Evolutionary conservation across 2,113 vertebrate genomes (phyloP).

Genomic region (Labrus mixtus): DNA sequence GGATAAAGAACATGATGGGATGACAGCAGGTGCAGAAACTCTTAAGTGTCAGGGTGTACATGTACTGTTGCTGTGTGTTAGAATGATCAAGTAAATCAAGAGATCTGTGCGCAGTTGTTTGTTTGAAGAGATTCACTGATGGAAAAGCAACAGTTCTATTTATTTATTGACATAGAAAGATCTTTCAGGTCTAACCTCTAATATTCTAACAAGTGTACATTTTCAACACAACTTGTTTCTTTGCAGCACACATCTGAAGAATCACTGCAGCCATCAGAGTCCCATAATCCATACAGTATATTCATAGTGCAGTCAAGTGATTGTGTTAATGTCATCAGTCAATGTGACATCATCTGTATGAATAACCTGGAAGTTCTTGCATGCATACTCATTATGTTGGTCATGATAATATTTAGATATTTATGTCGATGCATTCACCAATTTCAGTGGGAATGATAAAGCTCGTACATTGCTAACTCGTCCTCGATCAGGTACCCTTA

Average conservation of each 20-base stretch:
- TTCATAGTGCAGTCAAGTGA: not conserved
- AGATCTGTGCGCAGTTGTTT: too few relatives aligned
- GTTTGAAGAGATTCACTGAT: not conserved
- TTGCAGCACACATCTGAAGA: not conserved
- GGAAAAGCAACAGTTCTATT: too few relatives aligned
- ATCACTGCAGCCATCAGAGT: not conserved
- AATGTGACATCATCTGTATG: conserved; percentile 10
- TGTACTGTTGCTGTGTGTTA: not conserved
- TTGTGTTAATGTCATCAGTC: not conserved
- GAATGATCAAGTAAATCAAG: not conserved
- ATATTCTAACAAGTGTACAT: not conserved
- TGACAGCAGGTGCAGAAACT: not conserved
- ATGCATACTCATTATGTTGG: not conserved
- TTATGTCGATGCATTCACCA: not conserved
- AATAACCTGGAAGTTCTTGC: conserved; percentile 2
- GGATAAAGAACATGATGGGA: conserved; percentile 12
- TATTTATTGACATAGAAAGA: too few relatives aligned
- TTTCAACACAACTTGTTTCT: not conserved
- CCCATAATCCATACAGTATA: conserved; percentile 12
- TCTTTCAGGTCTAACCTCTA: not conserved
- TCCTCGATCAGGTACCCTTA: not conserved
- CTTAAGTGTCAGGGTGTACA: not conserved
- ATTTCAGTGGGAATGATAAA: not conserved
- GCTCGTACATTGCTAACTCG: not conserved
- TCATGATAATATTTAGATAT: not conserved